phyloP scores from a whole-genome alignment of 1,140 invertebrate species.

The Drosophila setifemur region DNA sequence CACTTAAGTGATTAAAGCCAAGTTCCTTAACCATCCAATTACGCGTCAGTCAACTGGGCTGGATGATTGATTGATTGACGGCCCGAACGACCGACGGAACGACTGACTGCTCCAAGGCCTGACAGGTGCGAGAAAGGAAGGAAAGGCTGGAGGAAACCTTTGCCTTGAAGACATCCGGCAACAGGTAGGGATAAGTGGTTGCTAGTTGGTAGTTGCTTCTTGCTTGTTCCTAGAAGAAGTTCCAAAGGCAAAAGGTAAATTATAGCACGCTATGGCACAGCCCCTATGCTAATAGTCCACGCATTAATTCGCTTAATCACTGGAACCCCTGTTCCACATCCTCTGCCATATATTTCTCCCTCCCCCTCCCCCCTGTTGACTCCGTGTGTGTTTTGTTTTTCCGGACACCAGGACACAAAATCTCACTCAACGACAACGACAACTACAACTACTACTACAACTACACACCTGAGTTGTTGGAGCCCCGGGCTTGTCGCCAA shows the following conservation, averaged over 20 bases:
- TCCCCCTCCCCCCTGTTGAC: not conserved
- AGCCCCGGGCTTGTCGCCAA: constrained; percentile 14
- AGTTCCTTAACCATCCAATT: constrained; percentile 30
- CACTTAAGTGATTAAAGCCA: constrained; percentile 34
- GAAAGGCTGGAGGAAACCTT: not conserved
- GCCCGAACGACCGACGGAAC: not conserved
- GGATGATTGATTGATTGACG: constrained; percentile 24
- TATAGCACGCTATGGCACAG: constrained; percentile 32
- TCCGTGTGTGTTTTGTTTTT: constrained; percentile 8
- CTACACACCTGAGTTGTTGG: not conserved
- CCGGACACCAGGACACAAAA: constrained; percentile 21
- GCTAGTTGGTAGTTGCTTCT: too few species aligned
- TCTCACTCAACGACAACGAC: constrained; percentile 23
- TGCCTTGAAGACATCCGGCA: constrained; percentile 17
- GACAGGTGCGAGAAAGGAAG: not conserved
- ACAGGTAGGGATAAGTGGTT: constrained; percentile 29
- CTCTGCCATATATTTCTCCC: not conserved
- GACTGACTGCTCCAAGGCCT: not conserved
- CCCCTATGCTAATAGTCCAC: constrained; percentile 45
- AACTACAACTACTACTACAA: not conserved
- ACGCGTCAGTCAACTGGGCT: not conserved
- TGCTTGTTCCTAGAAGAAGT: too few species aligned
- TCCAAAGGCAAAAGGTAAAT: constrained; percentile 29
- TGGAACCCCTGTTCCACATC: not conserved
- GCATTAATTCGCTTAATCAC: constrained; percentile 39